These are phyloP conservation scores for Numida meleagris DNA, from an alignment of 2,113 vertebrate genomes.

Conservation along the genomic window DNA sequence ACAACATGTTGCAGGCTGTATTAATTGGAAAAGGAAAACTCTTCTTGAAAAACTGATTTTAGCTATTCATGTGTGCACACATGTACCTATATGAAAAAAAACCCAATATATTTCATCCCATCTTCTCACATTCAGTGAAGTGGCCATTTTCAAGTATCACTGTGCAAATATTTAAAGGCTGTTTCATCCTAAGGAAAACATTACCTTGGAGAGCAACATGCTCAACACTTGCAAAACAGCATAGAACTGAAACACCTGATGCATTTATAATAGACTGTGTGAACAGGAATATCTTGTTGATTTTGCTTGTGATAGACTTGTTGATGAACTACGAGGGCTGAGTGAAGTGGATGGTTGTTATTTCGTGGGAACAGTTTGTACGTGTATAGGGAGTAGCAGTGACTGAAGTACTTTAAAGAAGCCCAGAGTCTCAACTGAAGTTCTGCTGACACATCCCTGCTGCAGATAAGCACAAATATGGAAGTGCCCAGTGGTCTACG, in stretches of 20 bases:
- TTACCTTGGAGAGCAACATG: constrained; percentile 18
- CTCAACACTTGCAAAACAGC: not conserved
- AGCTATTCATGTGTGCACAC: not conserved
- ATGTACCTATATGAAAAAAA: not conserved
- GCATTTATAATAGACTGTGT: constrained; percentile 35
- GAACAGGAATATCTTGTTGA: constrained; percentile 49
- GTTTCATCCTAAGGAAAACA: not conserved
- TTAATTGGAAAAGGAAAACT: not conserved
- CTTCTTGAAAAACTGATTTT: not conserved
- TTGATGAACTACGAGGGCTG: constrained; percentile 10
- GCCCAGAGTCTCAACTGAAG: not conserved
- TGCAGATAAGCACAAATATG: fast-evolving
- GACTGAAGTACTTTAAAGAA: not conserved
- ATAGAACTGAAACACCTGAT: constrained; percentile 6
- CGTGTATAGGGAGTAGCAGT: not conserved
- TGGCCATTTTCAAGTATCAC: not conserved
- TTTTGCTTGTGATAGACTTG: constrained; percentile 52
- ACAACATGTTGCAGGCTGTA: not conserved
- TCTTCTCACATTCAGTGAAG: not conserved
- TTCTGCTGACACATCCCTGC: not conserved
- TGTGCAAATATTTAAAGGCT: constrained; percentile 28
- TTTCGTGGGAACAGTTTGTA: not conserved
- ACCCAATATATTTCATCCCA: not conserved
- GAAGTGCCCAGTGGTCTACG: not conserved
- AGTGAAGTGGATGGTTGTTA: not conserved